A percentile compares a stretch with the other conserved stretches of the same genome.
phyloP scores from a whole-genome alignment of 2,888 invertebrate genomes.

The Aromia moschata region DNA sequence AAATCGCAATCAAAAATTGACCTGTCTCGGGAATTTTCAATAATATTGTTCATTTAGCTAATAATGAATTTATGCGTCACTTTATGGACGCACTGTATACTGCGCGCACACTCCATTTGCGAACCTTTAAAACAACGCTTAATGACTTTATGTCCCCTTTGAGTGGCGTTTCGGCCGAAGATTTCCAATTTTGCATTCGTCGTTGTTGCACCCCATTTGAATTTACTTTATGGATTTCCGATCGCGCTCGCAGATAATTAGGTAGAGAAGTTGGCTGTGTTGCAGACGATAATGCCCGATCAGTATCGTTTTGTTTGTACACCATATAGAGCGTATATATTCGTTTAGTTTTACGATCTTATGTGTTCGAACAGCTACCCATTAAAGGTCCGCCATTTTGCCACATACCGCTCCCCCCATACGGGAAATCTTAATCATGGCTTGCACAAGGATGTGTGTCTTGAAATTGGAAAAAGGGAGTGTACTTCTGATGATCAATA shows the following conservation, averaged over 20 bases:
- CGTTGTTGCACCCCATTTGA: conserved; percentile 21
- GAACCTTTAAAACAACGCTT: conserved; percentile 18
- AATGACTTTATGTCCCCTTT: conserved; percentile 26
- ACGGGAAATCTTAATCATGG: not conserved
- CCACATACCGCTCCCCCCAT: not conserved
- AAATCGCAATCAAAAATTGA: too few species aligned
- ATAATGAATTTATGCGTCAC: too few species aligned
- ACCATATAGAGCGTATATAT: not conserved
- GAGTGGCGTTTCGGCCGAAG: conserved; percentile 18
- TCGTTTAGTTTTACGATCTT: not conserved
- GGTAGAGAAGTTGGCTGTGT: not conserved
- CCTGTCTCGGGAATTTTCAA: too few species aligned
- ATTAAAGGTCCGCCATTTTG: not conserved
- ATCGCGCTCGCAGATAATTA: conserved; percentile 19
- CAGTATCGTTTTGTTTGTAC: not conserved
- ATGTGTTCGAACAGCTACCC: not conserved
- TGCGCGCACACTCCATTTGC: conserved; percentile 19
- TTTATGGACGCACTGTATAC: too few species aligned
- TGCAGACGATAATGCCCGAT: not conserved
- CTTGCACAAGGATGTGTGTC: not conserved
- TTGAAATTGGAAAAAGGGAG: too few species aligned
- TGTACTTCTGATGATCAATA: too few species aligned
- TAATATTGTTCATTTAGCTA: too few species aligned
- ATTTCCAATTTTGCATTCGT: conserved; percentile 22
- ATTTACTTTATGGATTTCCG: conserved; percentile 16